Evolutionary conservation across 1,140 invertebrate genomes (phyloP).

Genomic region (Antheraea mylitta): DNA sequence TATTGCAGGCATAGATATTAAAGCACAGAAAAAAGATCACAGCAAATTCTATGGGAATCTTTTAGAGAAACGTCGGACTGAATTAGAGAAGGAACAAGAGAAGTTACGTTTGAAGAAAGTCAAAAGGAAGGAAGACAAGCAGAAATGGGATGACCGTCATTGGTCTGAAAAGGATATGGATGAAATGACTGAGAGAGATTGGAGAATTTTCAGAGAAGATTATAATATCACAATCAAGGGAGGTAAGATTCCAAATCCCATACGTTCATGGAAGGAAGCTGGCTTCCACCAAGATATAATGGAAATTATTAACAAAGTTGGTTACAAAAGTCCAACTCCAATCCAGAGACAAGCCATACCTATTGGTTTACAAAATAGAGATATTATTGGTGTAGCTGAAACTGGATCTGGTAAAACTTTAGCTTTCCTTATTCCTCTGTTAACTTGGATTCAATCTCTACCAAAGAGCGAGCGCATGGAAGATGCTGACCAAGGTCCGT

Average conservation of each 20-base stretch:
- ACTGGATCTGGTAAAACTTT: conserved; percentile 99
- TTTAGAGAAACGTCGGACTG: conserved; percentile 95
- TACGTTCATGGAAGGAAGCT: conserved; percentile 97
- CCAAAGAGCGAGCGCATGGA: conserved; percentile 97
- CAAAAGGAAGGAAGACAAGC: conserved; percentile 97
- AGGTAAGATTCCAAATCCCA: conserved; percentile 97
- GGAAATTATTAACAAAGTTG: conserved; percentile 97
- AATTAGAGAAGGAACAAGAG: conserved; percentile 98
- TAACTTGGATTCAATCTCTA: conserved; percentile 98
- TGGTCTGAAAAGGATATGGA: conserved; percentile 97
- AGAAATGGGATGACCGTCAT: conserved; percentile 99
- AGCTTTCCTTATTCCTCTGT: conserved; percentile 97
- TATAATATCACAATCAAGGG: conserved; percentile 99
- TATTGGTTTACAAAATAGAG: conserved; percentile 98
- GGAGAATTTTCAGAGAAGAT: conserved; percentile 99
- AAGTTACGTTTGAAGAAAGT: conserved; percentile 96
- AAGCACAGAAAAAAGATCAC: conserved; percentile 98
- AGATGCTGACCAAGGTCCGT: conserved; percentile 97
- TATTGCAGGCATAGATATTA: conserved; percentile 98
- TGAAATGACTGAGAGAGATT: conserved; percentile 99
- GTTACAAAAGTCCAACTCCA: conserved; percentile 98
- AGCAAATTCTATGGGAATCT: conserved; percentile 99
- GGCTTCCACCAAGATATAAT: conserved; percentile 94
- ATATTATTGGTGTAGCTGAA: conserved; percentile 99
- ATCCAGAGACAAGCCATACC: conserved; percentile 99